Conservation (phyloP, 1,140 invertebrate species). For the Tetramorium simillimum region DNA sequence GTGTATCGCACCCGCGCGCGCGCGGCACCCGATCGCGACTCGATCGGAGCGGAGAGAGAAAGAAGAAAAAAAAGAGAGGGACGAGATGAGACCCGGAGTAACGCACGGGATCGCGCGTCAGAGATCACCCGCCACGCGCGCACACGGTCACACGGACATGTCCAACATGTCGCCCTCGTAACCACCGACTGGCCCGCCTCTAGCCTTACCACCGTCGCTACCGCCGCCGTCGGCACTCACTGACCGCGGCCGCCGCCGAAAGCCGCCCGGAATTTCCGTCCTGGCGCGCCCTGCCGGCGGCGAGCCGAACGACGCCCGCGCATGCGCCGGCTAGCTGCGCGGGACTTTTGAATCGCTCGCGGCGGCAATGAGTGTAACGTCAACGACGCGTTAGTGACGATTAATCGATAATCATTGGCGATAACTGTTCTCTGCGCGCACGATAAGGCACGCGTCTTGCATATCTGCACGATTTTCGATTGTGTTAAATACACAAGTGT, state of each 20-base stretch:
- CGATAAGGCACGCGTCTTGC: background rate
- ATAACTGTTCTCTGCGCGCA: background rate
- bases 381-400: background rate
- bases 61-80: background rate
- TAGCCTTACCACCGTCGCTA: background rate
- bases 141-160: conserved; percentile 75
- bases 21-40: background rate
- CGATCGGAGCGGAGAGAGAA: too few relatives aligned
- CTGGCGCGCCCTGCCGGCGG: conserved; percentile 61
- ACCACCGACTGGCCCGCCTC: conserved; percentile 77
- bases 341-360: background rate
- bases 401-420: background rate
- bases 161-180: conserved; percentile 81
- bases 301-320: background rate
- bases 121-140: conserved; percentile 69
- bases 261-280: conserved; percentile 77
- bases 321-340: background rate
- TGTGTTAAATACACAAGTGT: background rate
- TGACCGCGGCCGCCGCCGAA: conserved; percentile 68
- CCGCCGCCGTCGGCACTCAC: conserved; percentile 74
- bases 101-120: conserved; percentile 75
- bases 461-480: background rate
- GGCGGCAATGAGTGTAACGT: background rate
- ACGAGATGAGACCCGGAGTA: background rate
- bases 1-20: conserved; percentile 62